These are phyloP conservation scores for Erinaceus europaeus DNA, from an alignment of 2,113 vertebrate species.

Conservation along the genomic window DNA sequence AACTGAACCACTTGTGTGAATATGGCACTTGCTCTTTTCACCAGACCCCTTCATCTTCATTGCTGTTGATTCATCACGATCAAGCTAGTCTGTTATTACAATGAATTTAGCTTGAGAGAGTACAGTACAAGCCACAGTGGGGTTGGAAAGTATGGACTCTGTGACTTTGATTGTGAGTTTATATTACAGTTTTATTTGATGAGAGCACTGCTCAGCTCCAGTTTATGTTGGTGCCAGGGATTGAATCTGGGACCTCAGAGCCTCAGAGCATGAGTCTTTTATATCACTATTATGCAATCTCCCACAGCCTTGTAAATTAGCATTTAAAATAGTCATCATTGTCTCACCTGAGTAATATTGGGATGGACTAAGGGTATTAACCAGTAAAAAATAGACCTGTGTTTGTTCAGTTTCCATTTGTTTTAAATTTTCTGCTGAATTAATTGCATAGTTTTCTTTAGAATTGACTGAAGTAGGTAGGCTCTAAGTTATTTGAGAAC, in stretches of 20 bases:
- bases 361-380: not conserved
- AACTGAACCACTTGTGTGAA: slow-evolving; percentile 13
- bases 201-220: too few relatives aligned
- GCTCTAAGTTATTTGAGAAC: not conserved
- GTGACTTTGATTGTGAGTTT: not conserved
- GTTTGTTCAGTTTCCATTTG: not conserved
- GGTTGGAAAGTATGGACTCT: not conserved
- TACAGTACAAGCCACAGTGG: not conserved
- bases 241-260: too few relatives aligned
- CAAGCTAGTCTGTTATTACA: not conserved
- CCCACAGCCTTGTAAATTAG: too few relatives aligned
- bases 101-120: not conserved
- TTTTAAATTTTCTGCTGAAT: not conserved
- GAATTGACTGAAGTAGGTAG: not conserved
- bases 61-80: not conserved
- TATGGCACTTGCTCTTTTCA: not conserved
- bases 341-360: not conserved
- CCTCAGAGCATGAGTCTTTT: too few relatives aligned
- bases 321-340: not conserved
- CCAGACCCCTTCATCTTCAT: not conserved
- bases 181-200: too few relatives aligned
- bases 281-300: too few relatives aligned
- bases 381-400: not conserved
- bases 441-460: slow-evolving; percentile 24
- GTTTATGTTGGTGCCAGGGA: too few relatives aligned